Evolutionary conservation across 2,797 vertebrate genomes (phyloP).

Genomic region (Galagoides demidoff): DNA sequence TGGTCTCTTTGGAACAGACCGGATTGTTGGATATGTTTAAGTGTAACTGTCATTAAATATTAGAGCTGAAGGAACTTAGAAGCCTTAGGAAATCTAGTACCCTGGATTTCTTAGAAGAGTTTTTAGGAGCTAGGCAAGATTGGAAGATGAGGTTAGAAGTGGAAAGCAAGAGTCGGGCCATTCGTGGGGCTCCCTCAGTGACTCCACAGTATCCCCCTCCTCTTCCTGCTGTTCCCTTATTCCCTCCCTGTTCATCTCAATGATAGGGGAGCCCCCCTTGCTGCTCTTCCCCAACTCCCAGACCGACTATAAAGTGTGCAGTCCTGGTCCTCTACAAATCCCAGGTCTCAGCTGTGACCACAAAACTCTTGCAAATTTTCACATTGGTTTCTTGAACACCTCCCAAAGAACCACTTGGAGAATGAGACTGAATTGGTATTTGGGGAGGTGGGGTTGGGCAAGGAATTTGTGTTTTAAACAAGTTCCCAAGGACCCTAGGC

Average conservation of each 20-base stretch:
- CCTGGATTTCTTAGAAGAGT: background rate
- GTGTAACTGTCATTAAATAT: background rate
- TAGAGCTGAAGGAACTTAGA: constrained; percentile 2
- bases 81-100: background rate
- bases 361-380: background rate
- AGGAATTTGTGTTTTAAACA: background rate
- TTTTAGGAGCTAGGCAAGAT: background rate
- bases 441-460: background rate
- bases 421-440: background rate
- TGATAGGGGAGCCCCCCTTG: background rate
- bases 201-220: background rate
- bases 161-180: background rate
- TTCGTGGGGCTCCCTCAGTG: background rate
- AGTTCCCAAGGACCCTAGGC: background rate
- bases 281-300: background rate
- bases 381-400: background rate
- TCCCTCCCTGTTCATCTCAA: background rate
- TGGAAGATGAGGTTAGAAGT: background rate
- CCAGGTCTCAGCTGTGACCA: background rate
- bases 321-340: background rate
- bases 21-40: background rate
- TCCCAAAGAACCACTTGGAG: background rate
- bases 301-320: background rate
- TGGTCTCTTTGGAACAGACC: background rate
- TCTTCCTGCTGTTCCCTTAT: background rate